Evolutionary conservation across 2,888 invertebrate genomes (phyloP).

Genomic region (Meteorus cinctellus): DNA sequence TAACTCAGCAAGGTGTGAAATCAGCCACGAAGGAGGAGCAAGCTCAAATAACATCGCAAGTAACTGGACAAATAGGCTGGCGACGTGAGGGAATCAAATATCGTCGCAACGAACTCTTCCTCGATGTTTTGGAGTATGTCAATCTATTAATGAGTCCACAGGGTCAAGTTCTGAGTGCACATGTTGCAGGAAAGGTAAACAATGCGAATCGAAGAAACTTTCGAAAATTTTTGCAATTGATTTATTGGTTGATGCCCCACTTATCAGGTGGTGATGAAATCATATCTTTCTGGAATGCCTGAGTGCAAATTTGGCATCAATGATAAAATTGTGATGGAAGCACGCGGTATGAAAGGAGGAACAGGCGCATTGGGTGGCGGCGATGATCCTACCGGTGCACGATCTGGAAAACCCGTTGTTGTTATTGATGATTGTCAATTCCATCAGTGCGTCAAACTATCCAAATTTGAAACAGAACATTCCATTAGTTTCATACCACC

Average conservation of each 20-base stretch:
- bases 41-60: constrained; percentile 98
- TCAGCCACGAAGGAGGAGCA: constrained; percentile 99
- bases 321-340: constrained; percentile 99
- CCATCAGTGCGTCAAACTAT: constrained; percentile 99
- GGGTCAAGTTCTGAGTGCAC: constrained; percentile 98
- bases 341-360: constrained; percentile 84
- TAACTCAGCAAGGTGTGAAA: constrained; percentile 99
- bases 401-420: constrained; percentile 98
- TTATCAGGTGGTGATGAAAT: constrained; percentile 95
- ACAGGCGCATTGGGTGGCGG: constrained; percentile 77
- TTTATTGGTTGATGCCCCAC: background rate
- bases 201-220: background rate
- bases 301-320: constrained; percentile 99
- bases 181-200: constrained; percentile 93
- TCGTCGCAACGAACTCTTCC: constrained; percentile 96
- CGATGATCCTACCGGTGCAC: constrained; percentile 81
- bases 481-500: constrained; percentile 99
- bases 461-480: constrained; percentile 99
- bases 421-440: constrained; percentile 99
- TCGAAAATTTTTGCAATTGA: constrained; percentile 76
- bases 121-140: constrained; percentile 99
- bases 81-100: constrained; percentile 99
- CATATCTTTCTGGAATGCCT: constrained; percentile 99
- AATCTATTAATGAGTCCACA: constrained; percentile 99
- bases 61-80: constrained; percentile 99